Evolutionary conservation across 2,888 invertebrate genomes (phyloP), one percentile per base, ranked within the genome.

Genomic region (Globia sparganii): DNA sequence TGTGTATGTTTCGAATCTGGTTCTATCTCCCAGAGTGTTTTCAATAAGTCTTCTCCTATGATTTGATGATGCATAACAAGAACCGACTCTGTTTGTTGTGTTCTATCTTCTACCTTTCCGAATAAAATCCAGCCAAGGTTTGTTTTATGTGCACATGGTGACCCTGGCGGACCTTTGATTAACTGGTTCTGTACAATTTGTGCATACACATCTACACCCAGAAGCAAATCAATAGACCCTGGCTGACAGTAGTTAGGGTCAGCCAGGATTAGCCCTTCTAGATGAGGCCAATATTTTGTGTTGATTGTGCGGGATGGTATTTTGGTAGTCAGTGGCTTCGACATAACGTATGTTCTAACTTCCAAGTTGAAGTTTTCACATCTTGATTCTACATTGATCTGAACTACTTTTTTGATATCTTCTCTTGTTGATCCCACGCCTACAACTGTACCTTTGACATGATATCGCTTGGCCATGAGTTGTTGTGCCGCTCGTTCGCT

Each of bases 21-120:
- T 49, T 77, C 76, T 59, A 77, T 61, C 40, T 77, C 76, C 76
- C 72, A 77, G 34, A 76, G 58, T 31, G 72, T 43, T 71, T 71
- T 75, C 34, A 66, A 68, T 58, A 78, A 71, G 9, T 67, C 67
- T 37, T 67, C 71, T 46, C 49, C 75, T 25, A 71, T 61, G 13
- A 71, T 40, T n/a, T 68, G 62, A 31, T 76, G 72, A 66, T 72
- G 81, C 73, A 83, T 80, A 4, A 78, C 76, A 21, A 83, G 70
- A 37, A 80, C 46, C 31, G 75, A 69, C 25, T 69, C 62, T 80
- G 65, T 59, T 34, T 67, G 28, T 49, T 73, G n/a, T 69, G 81
- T 80, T 71, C 34, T 75, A 78, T 58, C 84, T 82, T 77, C 86
- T 9, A 70, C 46, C 43, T 70, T 53, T 25, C 53, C 25, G 25